Evolutionary conservation across 2,113 vertebrate genomes (phyloP).

Genomic region (Desmodus rotundus): DNA sequence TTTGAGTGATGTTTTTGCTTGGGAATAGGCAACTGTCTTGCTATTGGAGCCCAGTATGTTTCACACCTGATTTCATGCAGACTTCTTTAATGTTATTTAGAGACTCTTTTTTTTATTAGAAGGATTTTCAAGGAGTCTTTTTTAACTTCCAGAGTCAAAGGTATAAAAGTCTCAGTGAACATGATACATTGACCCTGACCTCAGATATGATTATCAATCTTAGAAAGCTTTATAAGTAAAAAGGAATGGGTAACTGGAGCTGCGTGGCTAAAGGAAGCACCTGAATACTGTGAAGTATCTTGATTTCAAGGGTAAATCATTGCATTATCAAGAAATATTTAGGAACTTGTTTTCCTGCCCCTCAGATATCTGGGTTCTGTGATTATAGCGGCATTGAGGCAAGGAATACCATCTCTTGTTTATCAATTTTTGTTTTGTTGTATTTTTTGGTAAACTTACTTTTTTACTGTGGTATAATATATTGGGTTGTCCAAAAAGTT

Average conservation of each 20-base stretch:
- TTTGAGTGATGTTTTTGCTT: neutral
- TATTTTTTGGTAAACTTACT: neutral
- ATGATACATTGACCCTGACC: neutral
- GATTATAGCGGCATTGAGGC: neutral
- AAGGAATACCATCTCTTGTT: neutral
- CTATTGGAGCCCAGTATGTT: neutral
- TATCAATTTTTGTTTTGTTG: neutral
- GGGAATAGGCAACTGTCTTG: neutral
- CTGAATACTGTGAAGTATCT: neutral
- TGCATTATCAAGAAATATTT: neutral
- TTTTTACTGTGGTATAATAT: neutral
- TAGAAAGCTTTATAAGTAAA: conserved; percentile 9
- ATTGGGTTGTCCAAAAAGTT: too few species aligned
- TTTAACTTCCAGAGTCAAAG: neutral
- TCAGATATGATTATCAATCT: neutral
- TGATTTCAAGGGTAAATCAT: neutral
- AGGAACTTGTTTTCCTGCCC: neutral
- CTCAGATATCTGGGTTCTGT: neutral
- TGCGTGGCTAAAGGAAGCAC: neutral
- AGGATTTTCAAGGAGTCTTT: neutral
- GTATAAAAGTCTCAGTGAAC: neutral
- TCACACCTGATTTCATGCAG: neutral
- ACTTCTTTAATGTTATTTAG: neutral
- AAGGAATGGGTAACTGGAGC: neutral
- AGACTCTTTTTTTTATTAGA: conserved; percentile 10